A percentile compares a stretch with the other conserved stretches of the same genome.
phyloP scores from a whole-genome alignment of 2,888 invertebrate genomes.

The Sphecodes monilicornis region DNA sequence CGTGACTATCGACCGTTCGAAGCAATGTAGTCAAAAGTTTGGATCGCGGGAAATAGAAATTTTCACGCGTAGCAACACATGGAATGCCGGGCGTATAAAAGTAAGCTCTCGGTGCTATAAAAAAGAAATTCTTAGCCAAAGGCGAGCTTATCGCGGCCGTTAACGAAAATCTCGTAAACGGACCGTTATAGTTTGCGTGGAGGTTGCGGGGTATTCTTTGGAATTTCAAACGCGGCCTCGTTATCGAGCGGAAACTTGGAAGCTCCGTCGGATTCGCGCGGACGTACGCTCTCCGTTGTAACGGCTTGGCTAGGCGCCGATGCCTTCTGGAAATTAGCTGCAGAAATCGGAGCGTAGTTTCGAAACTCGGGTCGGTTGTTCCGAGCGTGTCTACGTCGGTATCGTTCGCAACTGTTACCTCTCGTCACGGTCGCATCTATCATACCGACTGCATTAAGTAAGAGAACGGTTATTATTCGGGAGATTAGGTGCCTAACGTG shows the following conservation, averaged over 20 bases:
- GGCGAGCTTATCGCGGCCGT: slow-evolving; percentile 57
- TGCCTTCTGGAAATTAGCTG: slow-evolving; percentile 66
- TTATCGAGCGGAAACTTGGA: slow-evolving; percentile 59
- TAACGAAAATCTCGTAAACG: slow-evolving; percentile 62
- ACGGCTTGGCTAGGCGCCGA: not conserved
- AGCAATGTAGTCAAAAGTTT: not conserved
- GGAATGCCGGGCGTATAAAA: not conserved
- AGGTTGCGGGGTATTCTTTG: slow-evolving; percentile 49
- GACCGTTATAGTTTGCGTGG: slow-evolving; percentile 27
- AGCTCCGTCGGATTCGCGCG: slow-evolving; percentile 52
- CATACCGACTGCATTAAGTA: slow-evolving; percentile 25
- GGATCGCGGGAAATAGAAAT: not conserved
- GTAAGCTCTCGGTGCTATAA: not conserved
- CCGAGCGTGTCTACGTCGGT: slow-evolving; percentile 35
- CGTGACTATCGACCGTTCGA: not conserved
- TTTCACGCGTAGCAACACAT: not conserved
- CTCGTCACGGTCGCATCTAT: slow-evolving; percentile 42
- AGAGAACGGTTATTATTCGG: slow-evolving; percentile 23
- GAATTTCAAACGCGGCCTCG: slow-evolving; percentile 52
- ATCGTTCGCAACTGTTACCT: slow-evolving; percentile 43
- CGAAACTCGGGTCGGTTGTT: slow-evolving; percentile 48
- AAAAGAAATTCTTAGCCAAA: slow-evolving; percentile 28
- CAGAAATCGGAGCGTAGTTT: slow-evolving; percentile 56
- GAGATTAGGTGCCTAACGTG: slow-evolving; percentile 31
- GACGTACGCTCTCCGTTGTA: not conserved